Evolutionary conservation across 2,113 vertebrate genomes (phyloP), one percentile per base, ranked within the genome.

Genomic region (Nansenia antarctica): DNA sequence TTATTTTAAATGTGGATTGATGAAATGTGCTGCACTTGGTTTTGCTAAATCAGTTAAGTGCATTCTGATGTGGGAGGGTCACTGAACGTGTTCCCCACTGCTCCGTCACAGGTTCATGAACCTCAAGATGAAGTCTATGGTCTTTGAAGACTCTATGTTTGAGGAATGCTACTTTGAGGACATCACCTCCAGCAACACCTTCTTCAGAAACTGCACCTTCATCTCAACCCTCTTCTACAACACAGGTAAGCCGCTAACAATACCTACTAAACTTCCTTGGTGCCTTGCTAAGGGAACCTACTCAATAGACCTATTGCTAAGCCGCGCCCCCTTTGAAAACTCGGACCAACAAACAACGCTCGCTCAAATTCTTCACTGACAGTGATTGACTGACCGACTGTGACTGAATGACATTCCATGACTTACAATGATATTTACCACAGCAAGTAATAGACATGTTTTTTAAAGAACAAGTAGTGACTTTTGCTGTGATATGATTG

Each of bases 101-200:
- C 9, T 20, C 12, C 24, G 11, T 55, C 9, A 0, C 8, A 70
- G 97, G 91, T 99, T 99, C 88, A 92, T 98, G 0, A 94, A 94
- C 77, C 87, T 99, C 66, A 97, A 95, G 87, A 94, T 99, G 94
- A 99, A 99, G 83, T 98, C 96, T 0, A 96, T 99, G 90, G 92
- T 93, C 2, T 99, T 99, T 8, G 95, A 99, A 64, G 95, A 99
- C 74, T 97, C 96, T 0, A 85, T 98, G 20, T 99, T 99, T 1
- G 96, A 98, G 78, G 96, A 98, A 52, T 99, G 97, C 67, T 98
- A 96, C 84, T 99, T 99, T 0, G 97, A 99, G 85, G 96, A 99
- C 49, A 92, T 99, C 84, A 99, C 97, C 1, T 96, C 97, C 78
- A 98, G 92, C 76, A 96, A 99, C 91, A 98, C 95, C 22, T 92